Conservation (phyloP, 2,888 invertebrate genomes). For the Crocallis elinguaria region DNA sequence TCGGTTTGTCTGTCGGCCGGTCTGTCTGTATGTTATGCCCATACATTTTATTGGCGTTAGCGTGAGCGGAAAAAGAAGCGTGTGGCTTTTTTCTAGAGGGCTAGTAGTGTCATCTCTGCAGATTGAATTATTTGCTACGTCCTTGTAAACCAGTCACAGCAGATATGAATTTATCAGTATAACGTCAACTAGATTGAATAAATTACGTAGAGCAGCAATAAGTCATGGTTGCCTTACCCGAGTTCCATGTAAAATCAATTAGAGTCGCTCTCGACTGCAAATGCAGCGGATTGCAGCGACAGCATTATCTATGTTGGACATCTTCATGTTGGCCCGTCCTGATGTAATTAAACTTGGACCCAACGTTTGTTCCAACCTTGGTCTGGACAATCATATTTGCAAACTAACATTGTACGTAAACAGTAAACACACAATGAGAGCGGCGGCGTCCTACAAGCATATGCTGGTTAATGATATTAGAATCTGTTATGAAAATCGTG, state of each 20-base stretch:
- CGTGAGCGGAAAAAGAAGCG: no score
- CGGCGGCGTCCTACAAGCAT: no score
- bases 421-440: neutral
- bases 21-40: no score
- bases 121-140: constrained; percentile 9
- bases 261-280: constrained; percentile 24
- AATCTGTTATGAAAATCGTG: neutral
- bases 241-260: constrained; percentile 33
- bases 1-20: no score
- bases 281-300: constrained; percentile 34
- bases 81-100: no score
- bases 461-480: neutral
- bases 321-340: constrained; percentile 21
- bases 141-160: constrained; percentile 7
- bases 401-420: neutral
- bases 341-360: constrained; percentile 27
- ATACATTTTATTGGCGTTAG: no score
- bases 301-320: constrained; percentile 26
- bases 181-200: constrained; percentile 20
- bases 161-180: constrained; percentile 18
- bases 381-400: neutral
- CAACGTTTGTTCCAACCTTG: constrained; percentile 10
- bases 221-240: constrained; percentile 31
- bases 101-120: neutral
- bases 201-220: constrained; percentile 28